Evolutionary conservation across 1,140 invertebrate genomes (phyloP), one percentile per base, ranked within the genome.

Genomic region (Whitmania pigra): DNA sequence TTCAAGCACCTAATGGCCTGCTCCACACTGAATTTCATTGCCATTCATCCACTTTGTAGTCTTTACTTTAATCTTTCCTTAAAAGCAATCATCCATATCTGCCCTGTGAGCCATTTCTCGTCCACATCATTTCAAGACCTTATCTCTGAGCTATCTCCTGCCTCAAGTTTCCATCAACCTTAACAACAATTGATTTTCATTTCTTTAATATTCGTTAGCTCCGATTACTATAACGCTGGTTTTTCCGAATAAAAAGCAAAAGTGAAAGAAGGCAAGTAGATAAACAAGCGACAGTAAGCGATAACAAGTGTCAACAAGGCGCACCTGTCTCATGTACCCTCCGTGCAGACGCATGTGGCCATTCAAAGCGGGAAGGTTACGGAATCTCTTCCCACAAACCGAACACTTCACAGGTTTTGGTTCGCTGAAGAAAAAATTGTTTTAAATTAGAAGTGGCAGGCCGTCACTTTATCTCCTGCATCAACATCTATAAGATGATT

Each of bases 281-380:
- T n/a, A 0, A 13, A 25, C 29, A 18, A n/a, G 57, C 13, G 18
- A 63, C 2, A n/a, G n/a, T n/a, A 18, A n/a, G 57, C 13, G 18
- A 63, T 15, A 13, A 25, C 29, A 18, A n/a, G 57, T 1, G 18
- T 11, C 2, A 25, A 63, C 22, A 63, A 63, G 29, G 22, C n/a
- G 76, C 80, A 90, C 90, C 87, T 94, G 95, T 82, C 95, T 70
- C 18, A 54, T 95, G 79, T 94, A 92, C 71, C 93, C 93, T 20
- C 94, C 94, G 83, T 97, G 93, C 31, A 96, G 84, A 76, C 94
- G 85, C 93, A 96, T 97, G 79, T 97, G 93, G 20, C 94, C 93
- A 84, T 97, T 97, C 43, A 97, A 86, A n/a, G 93, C 94, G 11
- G 93, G 92, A 81, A 95, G 90, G 82, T 96, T 97, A 84, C 96